phyloP scores from a whole-genome alignment of 2,113 vertebrate genomes.

The Macquaria australasica region DNA sequence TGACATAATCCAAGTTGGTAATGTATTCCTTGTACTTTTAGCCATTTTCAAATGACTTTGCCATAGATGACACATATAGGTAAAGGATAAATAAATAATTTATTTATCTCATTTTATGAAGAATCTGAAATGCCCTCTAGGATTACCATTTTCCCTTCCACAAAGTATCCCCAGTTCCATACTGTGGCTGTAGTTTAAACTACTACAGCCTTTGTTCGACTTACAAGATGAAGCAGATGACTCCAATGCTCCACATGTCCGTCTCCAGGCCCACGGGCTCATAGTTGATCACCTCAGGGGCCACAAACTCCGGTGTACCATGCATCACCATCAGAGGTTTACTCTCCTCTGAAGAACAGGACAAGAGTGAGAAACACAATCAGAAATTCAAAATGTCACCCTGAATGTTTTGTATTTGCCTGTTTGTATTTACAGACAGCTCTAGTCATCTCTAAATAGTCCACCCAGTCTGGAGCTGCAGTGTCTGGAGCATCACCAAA shows the following conservation, averaged over 20 bases:
- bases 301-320: constrained; percentile 91
- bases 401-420: not conserved
- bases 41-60: not conserved
- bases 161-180: not conserved
- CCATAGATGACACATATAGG: too few species aligned
- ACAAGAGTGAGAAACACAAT: not conserved
- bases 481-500: not conserved
- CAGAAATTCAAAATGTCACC: not conserved
- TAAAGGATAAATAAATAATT: not conserved
- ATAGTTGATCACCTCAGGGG: constrained; percentile 90
- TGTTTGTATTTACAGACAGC: constrained; percentile 32
- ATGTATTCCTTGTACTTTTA: not conserved
- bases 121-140: not conserved
- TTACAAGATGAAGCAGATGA: constrained; percentile 92
- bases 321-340: constrained; percentile 86
- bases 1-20: not conserved
- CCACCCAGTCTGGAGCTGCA: constrained; percentile 31
- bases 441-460: constrained; percentile 20
- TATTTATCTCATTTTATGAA: not conserved
- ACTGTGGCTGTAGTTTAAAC: not conserved
- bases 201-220: constrained; percentile 40
- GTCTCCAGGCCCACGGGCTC: constrained; percentile 86
- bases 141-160: not conserved
- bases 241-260: constrained; percentile 92
- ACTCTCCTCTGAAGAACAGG: constrained; percentile 76